phyloP scores from a whole-genome alignment of 2,888 invertebrate species.

The Maniola hyperantus region DNA sequence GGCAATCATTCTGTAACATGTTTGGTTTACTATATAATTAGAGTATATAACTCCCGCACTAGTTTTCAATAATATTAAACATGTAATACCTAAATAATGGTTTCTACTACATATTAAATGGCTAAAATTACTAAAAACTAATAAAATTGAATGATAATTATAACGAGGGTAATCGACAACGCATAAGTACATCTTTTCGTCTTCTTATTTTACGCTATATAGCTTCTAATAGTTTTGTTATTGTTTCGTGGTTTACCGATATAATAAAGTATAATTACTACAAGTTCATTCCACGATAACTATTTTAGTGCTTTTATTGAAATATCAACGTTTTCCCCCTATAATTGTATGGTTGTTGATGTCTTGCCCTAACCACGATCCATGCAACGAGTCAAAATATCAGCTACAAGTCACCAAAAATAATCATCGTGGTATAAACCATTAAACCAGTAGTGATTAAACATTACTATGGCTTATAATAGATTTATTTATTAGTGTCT shows the following conservation, averaged over 20 bases:
- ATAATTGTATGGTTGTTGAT: too few species aligned
- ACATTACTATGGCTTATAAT: conserved; percentile 15
- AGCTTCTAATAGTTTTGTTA: not conserved
- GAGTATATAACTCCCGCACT: conserved; percentile 33
- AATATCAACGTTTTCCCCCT: too few species aligned
- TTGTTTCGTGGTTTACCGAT: too few species aligned
- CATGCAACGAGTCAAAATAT: too few species aligned
- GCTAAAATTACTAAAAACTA: conserved; percentile 27
- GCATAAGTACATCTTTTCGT: conserved; percentile 38
- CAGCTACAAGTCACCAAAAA: too few species aligned
- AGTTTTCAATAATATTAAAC: conserved; percentile 27
- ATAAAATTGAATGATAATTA: conserved; percentile 38
- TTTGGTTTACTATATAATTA: conserved; percentile 31
- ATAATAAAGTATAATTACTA: too few species aligned
- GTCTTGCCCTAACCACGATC: too few species aligned
- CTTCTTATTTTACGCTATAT: conserved; percentile 14
- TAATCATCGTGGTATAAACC: too few species aligned
- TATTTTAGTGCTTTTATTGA: too few species aligned
- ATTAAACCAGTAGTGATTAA: too few species aligned
- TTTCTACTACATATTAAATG: conserved; percentile 17
- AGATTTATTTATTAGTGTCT: conserved; percentile 47
- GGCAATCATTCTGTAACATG: conserved; percentile 52
- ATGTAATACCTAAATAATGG: conserved; percentile 31
- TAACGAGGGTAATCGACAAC: conserved; percentile 60
- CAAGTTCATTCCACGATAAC: too few species aligned